Base-by-base conservation (phyloP, 2,797 vertebrate genomes). In the Semotilus atromaculatus region DNA sequence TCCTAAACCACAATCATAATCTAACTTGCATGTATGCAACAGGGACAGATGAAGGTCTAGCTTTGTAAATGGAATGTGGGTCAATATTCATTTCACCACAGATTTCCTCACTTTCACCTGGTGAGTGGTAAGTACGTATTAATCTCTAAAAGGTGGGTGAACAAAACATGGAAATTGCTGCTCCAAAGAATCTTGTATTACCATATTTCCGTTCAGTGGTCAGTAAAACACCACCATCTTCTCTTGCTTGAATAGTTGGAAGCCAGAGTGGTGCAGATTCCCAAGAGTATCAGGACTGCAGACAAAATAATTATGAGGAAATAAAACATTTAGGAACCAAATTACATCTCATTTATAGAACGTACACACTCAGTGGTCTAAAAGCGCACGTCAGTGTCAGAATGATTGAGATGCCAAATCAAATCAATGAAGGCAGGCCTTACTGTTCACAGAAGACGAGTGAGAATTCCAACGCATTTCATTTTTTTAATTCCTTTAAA, bases 121-220 rank as follows among this genome's bases (percentile, higher is more conserved):
- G 36, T n/a, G 71, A 73, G 40, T 58, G 16, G 6, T 18, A 19
- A 70, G 73, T 84, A 81, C 83, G 64, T 84, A 87, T 87, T 88
- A 78, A 72, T 19, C 19, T 74, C 53, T 84, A 80, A 85, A 77
- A 85, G 83, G 34, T 18, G 43, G 68, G 68, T 40, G 21, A 73
- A 26, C 26, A 72, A 23, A 70, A 60, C 45, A 55, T 13, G 68
- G 29, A 51, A 48, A 74, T 36, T 58, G 68, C 53, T 73, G 38
- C 45, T 40, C 31, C 16, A 26, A 67, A 40, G 26, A 31, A 31
- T 62, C 73, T 55, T 68, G n/a, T 31, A 31, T 76, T 67, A 40
- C 51, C 34, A 58, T 43, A n/a, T 45, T 62, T 64, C 86, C 55
- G 40, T 68, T 86, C 16, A 74, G 55, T 62, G 80, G 53, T 74